Evolutionary conservation across 23 tunicate genomes (phyloP), one percentile per base, ranked within the genome.

Genomic region (Ciona savignyi): DNA sequence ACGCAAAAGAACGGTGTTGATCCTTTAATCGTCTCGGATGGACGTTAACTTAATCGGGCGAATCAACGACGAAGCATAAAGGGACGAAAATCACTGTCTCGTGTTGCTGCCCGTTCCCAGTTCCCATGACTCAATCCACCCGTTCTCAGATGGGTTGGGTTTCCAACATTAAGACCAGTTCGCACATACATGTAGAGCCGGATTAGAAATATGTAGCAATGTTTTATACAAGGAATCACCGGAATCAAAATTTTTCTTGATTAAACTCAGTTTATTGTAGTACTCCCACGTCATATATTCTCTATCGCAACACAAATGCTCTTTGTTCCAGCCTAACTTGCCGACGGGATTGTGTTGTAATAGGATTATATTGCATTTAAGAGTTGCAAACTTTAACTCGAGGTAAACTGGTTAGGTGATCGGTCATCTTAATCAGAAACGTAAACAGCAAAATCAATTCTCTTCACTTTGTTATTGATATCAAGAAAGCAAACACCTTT

Each of bases 121-220:
- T 69, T 69, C 73, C 73, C 73, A 69, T 69, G 73, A 69, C 73
- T 22, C 32, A 19, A 22, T 11, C 20, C 33, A 4, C 15, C 71
- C 51, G 73, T 69, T 69, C 73, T 69, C 73, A 69, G 73, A 69
- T 69, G 51, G 73, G 51, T 69, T 31, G 21, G 73, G 73, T 69
- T 69, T 69, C 73, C n/a, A n/a, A n/a, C n/a, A n/a, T n/a, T n/a
- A n/a, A n/a, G n/a, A n/a, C n/a, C n/a, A n/a, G n/a, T n/a, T n/a
- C n/a, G n/a, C n/a, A n/a, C n/a, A n/a, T n/a, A n/a, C n/a, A n/a
- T n/a, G n/a, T n/a, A n/a, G n/a, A n/a, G n/a, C n/a, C n/a, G n/a
- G n/a, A n/a, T n/a, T n/a, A n/a, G n/a, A n/a, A n/a, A n/a, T n/a
- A n/a, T n/a, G n/a, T n/a, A n/a, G n/a, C n/a, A n/a, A n/a, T n/a